phyloP scores from a whole-genome alignment of 2,113 vertebrate species.

The Phylloscopus whistleri region DNA sequence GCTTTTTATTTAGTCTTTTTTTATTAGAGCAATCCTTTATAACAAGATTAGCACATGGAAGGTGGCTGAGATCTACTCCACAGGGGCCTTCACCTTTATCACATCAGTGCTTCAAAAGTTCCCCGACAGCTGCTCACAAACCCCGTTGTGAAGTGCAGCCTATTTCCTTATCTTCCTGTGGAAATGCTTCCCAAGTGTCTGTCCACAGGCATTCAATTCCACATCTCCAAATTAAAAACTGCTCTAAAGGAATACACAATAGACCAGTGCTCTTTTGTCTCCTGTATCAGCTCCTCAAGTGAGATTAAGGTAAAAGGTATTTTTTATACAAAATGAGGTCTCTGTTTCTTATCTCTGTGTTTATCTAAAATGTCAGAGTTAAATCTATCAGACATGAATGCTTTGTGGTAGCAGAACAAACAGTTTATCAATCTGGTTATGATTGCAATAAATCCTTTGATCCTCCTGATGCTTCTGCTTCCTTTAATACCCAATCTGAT shows the following conservation, averaged over 20 bases:
- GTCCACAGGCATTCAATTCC: slow-evolving; percentile 5
- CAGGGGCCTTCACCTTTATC: neutral
- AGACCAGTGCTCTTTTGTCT: neutral
- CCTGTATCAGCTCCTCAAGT: neutral
- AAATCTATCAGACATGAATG: neutral
- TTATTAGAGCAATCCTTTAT: neutral
- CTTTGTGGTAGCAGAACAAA: neutral
- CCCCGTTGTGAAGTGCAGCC: neutral
- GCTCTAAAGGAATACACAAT: neutral
- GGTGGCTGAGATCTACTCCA: neutral
- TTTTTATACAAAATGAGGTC: neutral
- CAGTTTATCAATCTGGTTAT: neutral
- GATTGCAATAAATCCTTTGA: slow-evolving; percentile 22
- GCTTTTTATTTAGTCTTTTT: neutral
- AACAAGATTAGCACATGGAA: neutral
- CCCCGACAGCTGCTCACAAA: neutral
- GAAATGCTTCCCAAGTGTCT: neutral
- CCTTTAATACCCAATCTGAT: neutral
- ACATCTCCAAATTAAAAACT: slow-evolving; percentile 4
- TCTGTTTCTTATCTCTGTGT: neutral
- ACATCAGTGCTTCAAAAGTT: neutral
- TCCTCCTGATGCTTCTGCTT: neutral
- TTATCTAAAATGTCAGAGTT: slow-evolving; percentile 20
- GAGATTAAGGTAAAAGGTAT: neutral
- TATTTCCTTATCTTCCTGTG: neutral